These are phyloP conservation scores for Caenorhabditis panamensis DNA, from an alignment of 2,888 invertebrate genomes.

Conservation along the genomic window DNA sequence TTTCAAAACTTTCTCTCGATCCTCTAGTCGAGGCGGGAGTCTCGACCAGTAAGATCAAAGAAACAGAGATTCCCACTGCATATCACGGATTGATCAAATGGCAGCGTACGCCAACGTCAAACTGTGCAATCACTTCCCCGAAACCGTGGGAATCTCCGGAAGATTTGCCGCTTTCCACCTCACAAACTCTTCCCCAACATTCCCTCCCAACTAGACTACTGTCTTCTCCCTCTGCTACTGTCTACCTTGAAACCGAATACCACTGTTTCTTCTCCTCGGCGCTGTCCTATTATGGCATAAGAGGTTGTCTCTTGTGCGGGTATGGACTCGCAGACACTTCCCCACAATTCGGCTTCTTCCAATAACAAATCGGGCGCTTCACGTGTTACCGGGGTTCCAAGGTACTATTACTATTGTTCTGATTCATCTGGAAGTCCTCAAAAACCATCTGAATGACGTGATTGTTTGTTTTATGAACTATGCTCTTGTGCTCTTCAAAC, in stretches of 20 bases:
- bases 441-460: constrained; percentile 30
- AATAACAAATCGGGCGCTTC: constrained; percentile 62
- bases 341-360: constrained; percentile 39
- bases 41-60: constrained; percentile 8
- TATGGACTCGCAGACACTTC: constrained; percentile 53
- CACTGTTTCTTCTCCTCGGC: neutral
- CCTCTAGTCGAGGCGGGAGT: too few species aligned
- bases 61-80: constrained; percentile 17
- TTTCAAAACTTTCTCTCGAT: neutral
- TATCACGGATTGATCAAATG: constrained; percentile 1
- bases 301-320: neutral
- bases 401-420: too few species aligned
- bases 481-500: neutral
- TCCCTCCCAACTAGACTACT: neutral
- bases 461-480: neutral
- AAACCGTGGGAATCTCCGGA: constrained; percentile 37
- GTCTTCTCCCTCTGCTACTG: neutral
- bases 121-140: constrained; percentile 2
- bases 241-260: constrained; percentile 42
- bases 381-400: constrained; percentile 46
- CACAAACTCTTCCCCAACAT: neutral
- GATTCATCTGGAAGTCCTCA: too few species aligned
- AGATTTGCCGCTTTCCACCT: neutral
- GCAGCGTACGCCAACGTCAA: constrained; percentile 28
- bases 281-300: constrained; percentile 38